Conservation (phyloP, 1,140 invertebrate species). For the Caenorhabditis inopinata region DNA sequence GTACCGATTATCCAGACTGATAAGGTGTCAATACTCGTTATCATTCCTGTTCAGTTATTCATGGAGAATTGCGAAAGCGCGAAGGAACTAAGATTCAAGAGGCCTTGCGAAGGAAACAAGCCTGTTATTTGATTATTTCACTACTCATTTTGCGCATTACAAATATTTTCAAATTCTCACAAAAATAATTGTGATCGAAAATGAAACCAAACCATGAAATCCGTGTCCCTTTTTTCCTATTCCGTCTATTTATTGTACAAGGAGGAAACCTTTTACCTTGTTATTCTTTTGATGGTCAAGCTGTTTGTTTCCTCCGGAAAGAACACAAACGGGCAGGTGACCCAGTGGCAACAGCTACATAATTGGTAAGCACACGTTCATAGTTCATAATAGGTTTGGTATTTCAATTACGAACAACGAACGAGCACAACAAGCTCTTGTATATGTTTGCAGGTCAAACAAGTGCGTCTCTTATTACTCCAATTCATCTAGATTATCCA, state of each 20-base stretch:
- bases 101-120: background rate
- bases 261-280: too few relatives aligned
- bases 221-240: too few relatives aligned
- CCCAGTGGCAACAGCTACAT: background rate
- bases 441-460: conserved; percentile 9
- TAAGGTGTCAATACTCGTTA: too few relatives aligned
- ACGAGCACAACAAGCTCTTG: background rate
- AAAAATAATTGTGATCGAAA: too few relatives aligned
- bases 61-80: background rate
- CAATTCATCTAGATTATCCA: too few relatives aligned
- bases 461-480: conserved; percentile 17
- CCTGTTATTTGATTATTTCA: conserved; percentile 2
- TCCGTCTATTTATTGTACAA: too few relatives aligned
- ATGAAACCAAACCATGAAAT: too few relatives aligned
- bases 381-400: background rate
- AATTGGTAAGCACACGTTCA: background rate
- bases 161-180: background rate
- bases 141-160: background rate
- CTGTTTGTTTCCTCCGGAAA: too few relatives aligned
- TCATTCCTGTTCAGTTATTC: background rate
- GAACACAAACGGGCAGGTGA: background rate
- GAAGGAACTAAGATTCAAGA: background rate
- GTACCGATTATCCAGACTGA: background rate
- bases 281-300: too few relatives aligned
- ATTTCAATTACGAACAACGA: background rate